Conservation (phyloP, 2,888 invertebrate species). For the Stenodera caucasica region DNA sequence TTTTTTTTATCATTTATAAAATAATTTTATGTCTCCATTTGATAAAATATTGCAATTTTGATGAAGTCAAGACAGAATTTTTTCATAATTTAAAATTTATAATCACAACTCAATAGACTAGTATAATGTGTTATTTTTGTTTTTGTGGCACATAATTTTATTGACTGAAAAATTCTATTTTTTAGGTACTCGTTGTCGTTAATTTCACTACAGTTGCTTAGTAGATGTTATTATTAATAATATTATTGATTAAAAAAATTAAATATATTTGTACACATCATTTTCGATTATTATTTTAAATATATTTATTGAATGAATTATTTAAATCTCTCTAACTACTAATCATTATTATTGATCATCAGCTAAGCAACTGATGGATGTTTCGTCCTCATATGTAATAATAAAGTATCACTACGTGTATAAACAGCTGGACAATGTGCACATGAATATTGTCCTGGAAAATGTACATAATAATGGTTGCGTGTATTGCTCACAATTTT, state of each 20-base stretch:
- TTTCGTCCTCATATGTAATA: conserved; percentile 63
- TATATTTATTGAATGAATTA: background rate
- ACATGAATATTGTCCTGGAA: conserved; percentile 63
- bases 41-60: background rate
- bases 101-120: conserved; percentile 7
- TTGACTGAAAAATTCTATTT: background rate
- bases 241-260: no score
- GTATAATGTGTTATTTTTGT: background rate
- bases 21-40: no score
- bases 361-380: conserved; percentile 57
- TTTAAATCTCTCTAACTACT: no score
- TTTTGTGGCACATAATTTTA: conserved; percentile 3
- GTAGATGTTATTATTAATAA: background rate
- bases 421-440: conserved; percentile 62
- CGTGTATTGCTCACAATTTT: conserved; percentile 65
- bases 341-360: conserved; percentile 12
- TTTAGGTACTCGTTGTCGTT: conserved; percentile 9
- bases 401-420: conserved; percentile 62
- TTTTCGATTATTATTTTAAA: background rate
- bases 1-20: no score
- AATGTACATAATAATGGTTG: conserved; percentile 65
- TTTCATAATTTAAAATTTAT: background rate
- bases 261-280: conserved; percentile 9
- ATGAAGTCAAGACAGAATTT: background rate
- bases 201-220: conserved; percentile 12